Conservation (phyloP, 2,113 vertebrate species). For the Psilopogon haemacephalus region DNA sequence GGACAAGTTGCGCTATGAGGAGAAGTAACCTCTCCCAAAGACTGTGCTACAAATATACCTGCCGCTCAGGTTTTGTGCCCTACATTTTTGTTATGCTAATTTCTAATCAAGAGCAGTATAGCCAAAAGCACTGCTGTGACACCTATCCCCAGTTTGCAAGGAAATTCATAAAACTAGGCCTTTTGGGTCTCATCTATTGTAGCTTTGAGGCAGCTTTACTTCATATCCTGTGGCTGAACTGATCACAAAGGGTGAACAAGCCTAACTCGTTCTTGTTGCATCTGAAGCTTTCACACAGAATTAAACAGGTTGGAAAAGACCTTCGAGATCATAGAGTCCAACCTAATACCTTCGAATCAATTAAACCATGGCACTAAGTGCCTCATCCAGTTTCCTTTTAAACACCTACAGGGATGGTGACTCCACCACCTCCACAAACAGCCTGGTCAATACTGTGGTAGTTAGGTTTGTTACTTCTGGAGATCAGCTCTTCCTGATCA, state of each 20-base stretch:
- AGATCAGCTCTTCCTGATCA: neutral
- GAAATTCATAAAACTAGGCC: neutral
- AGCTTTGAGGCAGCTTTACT: neutral
- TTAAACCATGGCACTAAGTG: too few species aligned
- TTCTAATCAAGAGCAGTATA: neutral
- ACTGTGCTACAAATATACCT: neutral
- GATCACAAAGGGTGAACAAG: neutral
- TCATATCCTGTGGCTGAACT: neutral
- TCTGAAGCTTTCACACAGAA: neutral
- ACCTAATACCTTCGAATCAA: too few species aligned
- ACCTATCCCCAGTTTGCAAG: neutral
- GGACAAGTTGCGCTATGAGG: neutral
- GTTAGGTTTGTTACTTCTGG: neutral
- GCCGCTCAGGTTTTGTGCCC: neutral
- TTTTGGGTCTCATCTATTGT: neutral
- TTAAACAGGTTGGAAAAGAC: too few species aligned
- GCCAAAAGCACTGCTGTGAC: neutral
- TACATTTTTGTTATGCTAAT: neutral
- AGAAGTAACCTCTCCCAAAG: neutral
- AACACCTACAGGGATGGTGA: too few species aligned
- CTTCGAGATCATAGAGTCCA: too few species aligned
- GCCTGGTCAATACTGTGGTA: neutral
- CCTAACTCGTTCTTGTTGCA: neutral
- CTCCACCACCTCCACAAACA: neutral
- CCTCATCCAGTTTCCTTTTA: too few species aligned